Evolutionary conservation across 1,140 invertebrate genomes (phyloP).

Genomic region (Diorhabda sublineata): DNA sequence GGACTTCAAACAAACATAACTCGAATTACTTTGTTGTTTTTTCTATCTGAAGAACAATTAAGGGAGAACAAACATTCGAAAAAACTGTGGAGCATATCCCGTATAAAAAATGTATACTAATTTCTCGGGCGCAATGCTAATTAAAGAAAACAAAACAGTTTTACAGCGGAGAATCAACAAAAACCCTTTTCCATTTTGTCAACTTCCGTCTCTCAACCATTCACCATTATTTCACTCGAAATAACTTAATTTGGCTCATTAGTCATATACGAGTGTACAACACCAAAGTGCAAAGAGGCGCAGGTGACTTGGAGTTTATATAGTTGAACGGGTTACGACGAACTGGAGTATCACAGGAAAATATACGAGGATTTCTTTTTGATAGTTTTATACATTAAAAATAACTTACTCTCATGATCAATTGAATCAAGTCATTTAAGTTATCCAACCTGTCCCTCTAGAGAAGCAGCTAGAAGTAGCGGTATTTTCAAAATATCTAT

Average conservation of each 20-base stretch:
- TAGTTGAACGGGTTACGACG: too few relatives aligned
- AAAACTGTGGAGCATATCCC: not conserved
- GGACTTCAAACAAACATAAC: too few relatives aligned
- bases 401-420: too few relatives aligned
- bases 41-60: not conserved
- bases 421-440: too few relatives aligned
- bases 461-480: too few relatives aligned
- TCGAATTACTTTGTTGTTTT: not conserved
- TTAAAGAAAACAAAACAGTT: conserved; percentile 3
- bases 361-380: too few relatives aligned
- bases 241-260: conserved; percentile 2
- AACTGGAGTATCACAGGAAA: too few relatives aligned
- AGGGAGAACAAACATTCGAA: not conserved
- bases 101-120: not conserved
- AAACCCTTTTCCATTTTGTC: conserved; percentile 2
- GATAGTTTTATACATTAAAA: too few relatives aligned
- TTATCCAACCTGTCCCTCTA: too few relatives aligned
- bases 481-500: too few relatives aligned
- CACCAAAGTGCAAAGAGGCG: not conserved
- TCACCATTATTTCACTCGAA: not conserved
- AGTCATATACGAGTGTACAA: not conserved
- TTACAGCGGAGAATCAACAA: not conserved
- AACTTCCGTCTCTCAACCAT: not conserved
- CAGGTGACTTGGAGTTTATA: not conserved
- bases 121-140: not conserved